Evolutionary conservation across 35 echinoderm and acorn worm genomes (phyloP), one percentile per base, ranked within the genome.

Genomic region (Acanthaster planci): DNA sequence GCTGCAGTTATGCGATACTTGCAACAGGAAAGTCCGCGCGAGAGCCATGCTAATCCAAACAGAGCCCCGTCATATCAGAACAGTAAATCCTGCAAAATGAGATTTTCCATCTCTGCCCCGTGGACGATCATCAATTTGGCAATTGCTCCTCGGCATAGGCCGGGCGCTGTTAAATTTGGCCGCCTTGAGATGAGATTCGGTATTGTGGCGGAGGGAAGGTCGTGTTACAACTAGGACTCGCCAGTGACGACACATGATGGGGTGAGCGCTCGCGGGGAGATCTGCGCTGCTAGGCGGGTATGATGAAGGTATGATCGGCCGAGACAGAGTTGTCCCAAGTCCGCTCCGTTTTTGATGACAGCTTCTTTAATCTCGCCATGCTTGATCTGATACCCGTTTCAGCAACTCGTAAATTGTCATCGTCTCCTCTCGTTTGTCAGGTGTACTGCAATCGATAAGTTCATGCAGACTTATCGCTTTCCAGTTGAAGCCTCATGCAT

Each of bases 51-150:
- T 72, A 72, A 72, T 72, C 64, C 64, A 72, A 72, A 72, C 64
- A 72, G 64, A 72, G 34, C 64, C n/a, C 64, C 64, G 64, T 72
- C 64, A 72, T 72, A 72, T 72, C 64, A 72, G 64, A 72, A 31
- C 64, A 26, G 14, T 34, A 72, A 72, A 72, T 72, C 64, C 64
- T 14, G 64, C 64, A 72, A 72, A 72, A 72, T 72, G 64, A 72
- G 64, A 72, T 72, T 72, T 72, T 72, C 64, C 34, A 26, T 72
- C 64, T 23, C 64, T 30, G 1, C 64, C 64, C 23, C 64, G 29
- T 72, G 64, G 64, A 72, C 30, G 64, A 72, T 72, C 64, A 29
- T 72, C 64, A 72, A 72, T 72, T 29, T 72, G 64, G 64, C 64
- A 72, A 72, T 72, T 72, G 64, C 64, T 72, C 9, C 18, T 12